Evolutionary conservation across 2,888 invertebrate species (phyloP).

Genomic region (Drosophila sordidula): DNA sequence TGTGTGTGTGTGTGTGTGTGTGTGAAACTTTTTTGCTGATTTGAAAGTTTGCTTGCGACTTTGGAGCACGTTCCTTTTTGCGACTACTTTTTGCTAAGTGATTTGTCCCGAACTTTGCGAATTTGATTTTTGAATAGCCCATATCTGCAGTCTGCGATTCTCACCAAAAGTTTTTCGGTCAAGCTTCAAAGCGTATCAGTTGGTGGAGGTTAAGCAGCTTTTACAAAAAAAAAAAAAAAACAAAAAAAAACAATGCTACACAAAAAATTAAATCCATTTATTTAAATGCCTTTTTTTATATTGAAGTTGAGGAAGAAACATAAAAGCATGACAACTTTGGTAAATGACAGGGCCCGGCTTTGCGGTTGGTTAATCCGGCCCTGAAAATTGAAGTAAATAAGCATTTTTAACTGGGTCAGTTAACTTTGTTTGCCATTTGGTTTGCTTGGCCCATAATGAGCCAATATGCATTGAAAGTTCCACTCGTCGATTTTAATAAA

Average conservation of each 20-base stretch:
- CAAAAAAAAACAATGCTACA: neutral
- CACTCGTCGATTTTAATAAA: constrained; percentile 52
- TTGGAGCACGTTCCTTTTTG: constrained; percentile 52
- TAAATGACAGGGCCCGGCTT: neutral
- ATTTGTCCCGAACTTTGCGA: constrained; percentile 71
- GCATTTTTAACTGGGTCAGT: constrained; percentile 60
- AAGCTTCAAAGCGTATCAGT: constrained; percentile 15
- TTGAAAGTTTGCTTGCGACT: constrained; percentile 66
- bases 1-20: constrained; percentile 13
- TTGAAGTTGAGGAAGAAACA: neutral
- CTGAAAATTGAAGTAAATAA: constrained; percentile 18
- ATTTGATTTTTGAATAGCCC: constrained; percentile 66
- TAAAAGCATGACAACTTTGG: neutral
- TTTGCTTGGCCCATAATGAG: constrained; percentile 40
- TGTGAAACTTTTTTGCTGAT: constrained; percentile 55
- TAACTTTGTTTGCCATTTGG: constrained; percentile 54
- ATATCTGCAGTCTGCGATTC: constrained; percentile 17
- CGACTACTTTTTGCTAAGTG: constrained; percentile 64
- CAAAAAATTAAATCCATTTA: neutral
- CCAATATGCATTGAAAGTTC: constrained; percentile 48
- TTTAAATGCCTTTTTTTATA: neutral
- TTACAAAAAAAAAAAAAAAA: neutral
- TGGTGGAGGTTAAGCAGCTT: constrained; percentile 1
- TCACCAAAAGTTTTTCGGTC: constrained; percentile 30
- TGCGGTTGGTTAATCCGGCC: constrained; percentile 1